Percentiles rank a stretch among this genome's conserved stretches.
phyloP scores from a whole-genome alignment of 2,888 invertebrate genomes.

The Sisyra terminalis region DNA sequence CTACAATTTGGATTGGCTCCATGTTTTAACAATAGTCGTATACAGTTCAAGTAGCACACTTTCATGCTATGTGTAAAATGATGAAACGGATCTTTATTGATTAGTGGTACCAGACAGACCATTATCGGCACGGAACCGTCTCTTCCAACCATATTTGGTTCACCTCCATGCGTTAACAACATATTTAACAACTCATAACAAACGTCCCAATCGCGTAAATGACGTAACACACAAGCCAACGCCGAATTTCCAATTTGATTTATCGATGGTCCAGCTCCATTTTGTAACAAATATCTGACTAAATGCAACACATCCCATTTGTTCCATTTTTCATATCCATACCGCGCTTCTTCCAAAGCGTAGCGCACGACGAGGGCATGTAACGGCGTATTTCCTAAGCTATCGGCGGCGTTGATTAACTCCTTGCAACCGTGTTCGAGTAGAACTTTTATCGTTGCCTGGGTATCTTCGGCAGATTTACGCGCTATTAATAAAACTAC shows the following conservation, averaged over 20 bases:
- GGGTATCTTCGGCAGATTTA: slow-evolving; percentile 52
- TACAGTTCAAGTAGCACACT: slow-evolving; percentile 55
- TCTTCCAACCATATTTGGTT: slow-evolving; percentile 51
- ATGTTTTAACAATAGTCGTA: slow-evolving; percentile 47
- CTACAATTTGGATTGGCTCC: slow-evolving; percentile 61
- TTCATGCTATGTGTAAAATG: slow-evolving; percentile 59
- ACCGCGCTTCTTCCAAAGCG: slow-evolving; percentile 48
- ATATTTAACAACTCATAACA: slow-evolving; percentile 41
- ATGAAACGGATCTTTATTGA: slow-evolving; percentile 56
- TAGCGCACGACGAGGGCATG: slow-evolving; percentile 47
- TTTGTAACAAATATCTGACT: slow-evolving; percentile 41
- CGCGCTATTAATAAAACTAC: slow-evolving; percentile 53
- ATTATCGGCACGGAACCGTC: slow-evolving; percentile 59
- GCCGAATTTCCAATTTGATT: slow-evolving; percentile 53
- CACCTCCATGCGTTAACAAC: slow-evolving; percentile 40
- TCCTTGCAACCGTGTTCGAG: slow-evolving; percentile 57
- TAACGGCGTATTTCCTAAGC: slow-evolving; percentile 54
- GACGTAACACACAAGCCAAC: slow-evolving; percentile 50
- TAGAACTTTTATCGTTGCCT: slow-evolving; percentile 47
- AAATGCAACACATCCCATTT: slow-evolving; percentile 60
- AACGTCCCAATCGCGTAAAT: slow-evolving; percentile 52
- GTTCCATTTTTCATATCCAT: slow-evolving; percentile 52
- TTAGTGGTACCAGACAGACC: slow-evolving; percentile 55
- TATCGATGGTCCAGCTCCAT: slow-evolving; percentile 48
- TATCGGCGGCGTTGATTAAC: slow-evolving; percentile 53